Evolutionary conservation across 2,113 vertebrate genomes (phyloP), one percentile per base, ranked within the genome.

Genomic region (Pollimyrus isidori): DNA sequence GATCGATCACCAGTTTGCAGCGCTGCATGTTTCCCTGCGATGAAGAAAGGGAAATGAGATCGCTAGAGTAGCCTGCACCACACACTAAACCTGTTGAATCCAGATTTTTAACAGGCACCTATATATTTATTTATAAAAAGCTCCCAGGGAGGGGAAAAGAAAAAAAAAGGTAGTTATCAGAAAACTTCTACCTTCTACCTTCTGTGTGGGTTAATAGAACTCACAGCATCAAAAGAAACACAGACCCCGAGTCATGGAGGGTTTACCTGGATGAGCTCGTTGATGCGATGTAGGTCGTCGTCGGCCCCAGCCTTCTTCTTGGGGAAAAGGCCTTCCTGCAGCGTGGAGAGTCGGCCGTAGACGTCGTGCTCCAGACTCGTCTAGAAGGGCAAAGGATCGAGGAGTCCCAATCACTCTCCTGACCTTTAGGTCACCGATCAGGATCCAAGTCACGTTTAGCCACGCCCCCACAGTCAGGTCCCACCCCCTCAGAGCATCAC

Each of bases 1-100:
- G 98, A 96, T 99, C 98, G 97, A 99, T 99, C 91, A 99, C 98
- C n/a, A 99, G 96, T 93, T 99, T 99, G 92, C 98, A 99, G 93
- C 98, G 97, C 95, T 99, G 98, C 97, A 99, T 99, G 91, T 99
- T 99, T 92, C 98, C 98, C 98, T 99, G 95, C 9, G 94, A 2
- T 82, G 48, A 30, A 49, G 15, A 23, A 21, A 69, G 42, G 26
- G 35, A 69, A 10, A 49, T 15, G 21, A 69, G n/a, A 52, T 84
- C 50, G 0, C 88, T 42, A 7, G 73, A 42, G 11, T 10, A 48
- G 15, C 56, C 10, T 3, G 11, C 46, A 49, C 21, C 19, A 49
- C 82, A 48, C 3, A 21, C 82, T 84, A 17, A 45, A 85, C 10
- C 21, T 46, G 9, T 26, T 13, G 7, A 49, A 49, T 26, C 53